phyloP scores from a whole-genome alignment of 2,888 invertebrate genomes.

The Dasysyrphus tricinctus region DNA sequence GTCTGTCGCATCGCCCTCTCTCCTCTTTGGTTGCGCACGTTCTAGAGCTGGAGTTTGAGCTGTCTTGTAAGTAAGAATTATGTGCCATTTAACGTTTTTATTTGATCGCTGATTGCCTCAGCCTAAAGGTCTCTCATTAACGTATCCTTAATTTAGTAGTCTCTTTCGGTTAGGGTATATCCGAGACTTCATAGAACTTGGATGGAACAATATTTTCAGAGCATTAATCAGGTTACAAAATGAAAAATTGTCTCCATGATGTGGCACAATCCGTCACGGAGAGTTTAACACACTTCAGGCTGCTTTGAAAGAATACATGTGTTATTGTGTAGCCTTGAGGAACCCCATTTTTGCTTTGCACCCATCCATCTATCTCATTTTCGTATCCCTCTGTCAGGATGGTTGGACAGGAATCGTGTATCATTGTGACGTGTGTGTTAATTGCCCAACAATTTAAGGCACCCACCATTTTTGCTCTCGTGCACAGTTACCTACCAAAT shows the following conservation, averaged over 20 bases:
- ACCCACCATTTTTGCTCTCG: slow-evolving; percentile 20
- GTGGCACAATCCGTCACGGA: slow-evolving; percentile 47
- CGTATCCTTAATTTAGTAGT: slow-evolving; percentile 68
- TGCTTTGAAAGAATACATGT: slow-evolving; percentile 42
- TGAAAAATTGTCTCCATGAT: slow-evolving; percentile 67
- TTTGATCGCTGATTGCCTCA: slow-evolving; percentile 77
- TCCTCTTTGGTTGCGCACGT: slow-evolving; percentile 18
- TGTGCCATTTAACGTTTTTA: slow-evolving; percentile 77
- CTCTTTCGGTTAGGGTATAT: slow-evolving; percentile 33
- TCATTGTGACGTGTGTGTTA: slow-evolving; percentile 75
- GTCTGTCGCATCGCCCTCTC: slow-evolving; percentile 14
- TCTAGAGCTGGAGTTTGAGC: slow-evolving; percentile 12
- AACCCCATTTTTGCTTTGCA: slow-evolving; percentile 16
- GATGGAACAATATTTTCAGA: slow-evolving; percentile 48
- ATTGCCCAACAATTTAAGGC: slow-evolving; percentile 75
- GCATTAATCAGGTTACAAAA: slow-evolving; percentile 54
- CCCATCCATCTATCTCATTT: slow-evolving; percentile 16
- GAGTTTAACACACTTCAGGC: slow-evolving; percentile 11
- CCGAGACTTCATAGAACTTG: slow-evolving; percentile 19
- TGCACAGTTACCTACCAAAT: background rate
- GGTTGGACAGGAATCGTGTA: slow-evolving; percentile 37
- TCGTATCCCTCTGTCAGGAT: background rate
- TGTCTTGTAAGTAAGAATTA: slow-evolving; percentile 77
- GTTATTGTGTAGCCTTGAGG: slow-evolving; percentile 54
- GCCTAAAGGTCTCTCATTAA: slow-evolving; percentile 73